Evolutionary conservation across 2,888 invertebrate genomes (phyloP).

Genomic region (Vannuccia rotundouncinata): DNA sequence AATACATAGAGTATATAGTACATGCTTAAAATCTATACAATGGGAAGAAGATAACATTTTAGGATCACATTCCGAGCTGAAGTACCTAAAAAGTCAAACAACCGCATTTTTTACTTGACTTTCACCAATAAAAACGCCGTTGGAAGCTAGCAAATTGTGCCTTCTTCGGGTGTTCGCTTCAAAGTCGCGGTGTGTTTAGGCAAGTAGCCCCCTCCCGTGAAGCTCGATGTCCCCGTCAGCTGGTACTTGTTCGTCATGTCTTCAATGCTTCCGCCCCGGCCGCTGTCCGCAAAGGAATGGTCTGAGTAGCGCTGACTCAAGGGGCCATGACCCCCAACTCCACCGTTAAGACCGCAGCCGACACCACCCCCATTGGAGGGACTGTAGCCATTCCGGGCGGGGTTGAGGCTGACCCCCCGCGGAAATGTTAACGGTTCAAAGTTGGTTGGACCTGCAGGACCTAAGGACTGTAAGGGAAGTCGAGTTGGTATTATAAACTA

Average conservation of each 20-base stretch:
- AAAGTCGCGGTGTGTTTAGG: not conserved
- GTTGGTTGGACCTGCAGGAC: not conserved
- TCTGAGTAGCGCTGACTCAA: constrained; percentile 6
- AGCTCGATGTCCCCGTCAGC: not conserved
- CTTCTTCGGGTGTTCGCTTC: constrained; percentile 11
- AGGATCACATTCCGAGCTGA: no score
- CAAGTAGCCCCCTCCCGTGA: constrained; percentile 11
- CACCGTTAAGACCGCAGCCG: not conserved
- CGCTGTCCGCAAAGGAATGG: constrained; percentile 6
- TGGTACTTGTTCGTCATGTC: constrained; percentile 13
- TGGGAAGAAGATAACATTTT: no score
- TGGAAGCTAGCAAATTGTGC: constrained; percentile 8
- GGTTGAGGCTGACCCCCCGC: not conserved
- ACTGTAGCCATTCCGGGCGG: constrained; percentile 4
- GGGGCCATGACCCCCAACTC: not conserved
- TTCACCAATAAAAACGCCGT: no score
- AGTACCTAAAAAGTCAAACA: no score
- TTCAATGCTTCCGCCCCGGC: not conserved
- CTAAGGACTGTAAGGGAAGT: no score
- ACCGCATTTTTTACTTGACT: no score
- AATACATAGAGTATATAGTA: no score
- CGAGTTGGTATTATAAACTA: no score
- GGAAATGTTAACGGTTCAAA: not conserved
- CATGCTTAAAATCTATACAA: no score
- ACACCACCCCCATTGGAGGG: not conserved